Base-by-base conservation (phyloP, 2,888 invertebrate species). In the Masnerella sp. region DNA sequence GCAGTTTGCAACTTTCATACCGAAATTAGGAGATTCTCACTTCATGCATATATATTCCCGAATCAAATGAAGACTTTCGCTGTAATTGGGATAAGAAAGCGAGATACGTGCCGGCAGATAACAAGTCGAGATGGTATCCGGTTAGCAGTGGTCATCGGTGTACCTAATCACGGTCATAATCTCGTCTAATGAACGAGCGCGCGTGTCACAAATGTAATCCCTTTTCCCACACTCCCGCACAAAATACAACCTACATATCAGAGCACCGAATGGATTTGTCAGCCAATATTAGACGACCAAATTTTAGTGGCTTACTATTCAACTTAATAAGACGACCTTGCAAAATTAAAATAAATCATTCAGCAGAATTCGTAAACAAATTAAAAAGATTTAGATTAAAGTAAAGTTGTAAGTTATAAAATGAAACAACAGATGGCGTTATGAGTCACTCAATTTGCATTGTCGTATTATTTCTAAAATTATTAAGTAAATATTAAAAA, bases 151-250 rank as follows among this genome's bases (percentile, higher is more conserved):
- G 51, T 59, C 68, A 59, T 68, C 51, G 36, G 68, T 43, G 30
- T 59, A 30, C 64, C 51, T 72, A 77, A 77, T 74, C 70, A 69
- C 51, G 38, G 40, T 18, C 49, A 65, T 72, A 72, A 72, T 54
- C 61, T 67, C 49, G 43, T 36, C 40, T 67, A 72, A 62, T 56
- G 56, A 73, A 73, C 45, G 67, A 34, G 45, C 65, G 52, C 34
- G 52, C 65, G 59, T 59, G 65, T 65, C 71, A 54, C 42, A 58
- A 59, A 51, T 54, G 71, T 65, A 65, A 72, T 65, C 52, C 54
- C 59, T 72, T 65, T 72, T 59, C 71, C 45, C 64, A 52, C 56
- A 36, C 42, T 17, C 42, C 22, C 12, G 22, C 9, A 34, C 45
- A 34, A 51, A 51, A 59, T 36, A 54, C 58, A 49, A 18, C 30